Evolutionary conservation across 2,888 invertebrate species (phyloP).

Genomic region (Melangyna quadrimaculata): DNA sequence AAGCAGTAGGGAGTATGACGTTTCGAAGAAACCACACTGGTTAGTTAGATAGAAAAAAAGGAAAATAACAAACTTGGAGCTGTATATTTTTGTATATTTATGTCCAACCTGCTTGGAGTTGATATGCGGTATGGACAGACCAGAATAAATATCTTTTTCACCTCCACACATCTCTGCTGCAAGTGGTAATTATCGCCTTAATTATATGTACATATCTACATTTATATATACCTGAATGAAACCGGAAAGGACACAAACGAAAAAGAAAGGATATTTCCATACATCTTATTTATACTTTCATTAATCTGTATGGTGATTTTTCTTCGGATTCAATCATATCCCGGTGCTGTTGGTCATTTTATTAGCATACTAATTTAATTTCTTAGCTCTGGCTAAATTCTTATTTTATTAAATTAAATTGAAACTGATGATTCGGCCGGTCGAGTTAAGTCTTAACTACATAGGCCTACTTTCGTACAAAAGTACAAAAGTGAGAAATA

Average conservation of each 20-base stretch:
- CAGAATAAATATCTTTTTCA: constrained; percentile 11
- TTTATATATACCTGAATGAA: constrained; percentile 3
- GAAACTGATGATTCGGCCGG: background rate
- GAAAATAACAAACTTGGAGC: background rate
- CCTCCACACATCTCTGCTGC: constrained; percentile 14
- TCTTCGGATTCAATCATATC: background rate
- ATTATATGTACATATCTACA: constrained; percentile 27
- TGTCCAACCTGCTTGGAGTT: background rate
- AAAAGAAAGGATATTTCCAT: background rate
- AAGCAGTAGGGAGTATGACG: constrained; percentile 50
- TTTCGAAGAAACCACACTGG: background rate
- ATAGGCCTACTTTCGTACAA: too few relatives aligned
- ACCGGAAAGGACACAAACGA: constrained; percentile 11
- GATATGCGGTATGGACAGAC: background rate
- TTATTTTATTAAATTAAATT: background rate
- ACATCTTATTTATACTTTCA: background rate
- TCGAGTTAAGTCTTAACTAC: constrained; percentile 15
- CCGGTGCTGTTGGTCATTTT: background rate
- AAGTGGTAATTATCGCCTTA: constrained; percentile 48
- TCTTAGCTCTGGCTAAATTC: too few relatives aligned
- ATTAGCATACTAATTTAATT: background rate
- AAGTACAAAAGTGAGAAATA: too few relatives aligned
- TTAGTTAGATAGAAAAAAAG: background rate
- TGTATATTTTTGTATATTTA: background rate
- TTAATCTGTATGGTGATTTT: background rate